Conservation (phyloP, 2,113 vertebrate genomes). For the Baryphthengus martii region DNA sequence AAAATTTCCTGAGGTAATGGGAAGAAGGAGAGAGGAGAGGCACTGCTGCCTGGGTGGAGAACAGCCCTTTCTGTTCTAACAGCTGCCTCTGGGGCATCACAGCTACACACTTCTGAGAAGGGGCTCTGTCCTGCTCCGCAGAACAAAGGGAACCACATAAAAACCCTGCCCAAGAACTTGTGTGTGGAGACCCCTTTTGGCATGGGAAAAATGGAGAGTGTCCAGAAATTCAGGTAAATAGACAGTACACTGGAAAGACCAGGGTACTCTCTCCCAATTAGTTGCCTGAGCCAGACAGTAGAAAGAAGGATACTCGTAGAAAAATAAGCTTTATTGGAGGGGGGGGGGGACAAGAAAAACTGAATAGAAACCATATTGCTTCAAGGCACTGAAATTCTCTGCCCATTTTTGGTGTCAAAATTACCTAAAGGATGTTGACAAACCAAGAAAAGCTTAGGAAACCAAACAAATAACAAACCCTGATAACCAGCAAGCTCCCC, state of each 20-base stretch:
- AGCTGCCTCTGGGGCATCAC: background rate
- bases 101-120: background rate
- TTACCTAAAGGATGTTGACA: background rate
- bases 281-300: background rate
- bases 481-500: conserved; percentile 6
- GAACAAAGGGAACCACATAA: background rate
- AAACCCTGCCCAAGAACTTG: background rate
- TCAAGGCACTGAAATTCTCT: background rate
- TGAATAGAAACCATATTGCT: conserved; percentile 11
- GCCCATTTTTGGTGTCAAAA: conserved; percentile 15
- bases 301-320: background rate
- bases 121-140: background rate
- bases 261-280: background rate
- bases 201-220: background rate
- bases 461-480: background rate
- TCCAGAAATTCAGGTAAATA: background rate
- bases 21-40: background rate
- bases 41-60: background rate
- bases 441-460: background rate
- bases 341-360: background rate
- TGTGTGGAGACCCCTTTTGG: background rate
- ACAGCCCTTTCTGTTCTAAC: background rate
- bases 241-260: background rate
- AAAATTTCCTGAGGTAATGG: background rate
- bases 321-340: background rate